A percentile compares a stretch with the other conserved stretches of the same genome.
phyloP scores from a whole-genome alignment of 2,888 invertebrate genomes.

The Tholera decimalis region DNA sequence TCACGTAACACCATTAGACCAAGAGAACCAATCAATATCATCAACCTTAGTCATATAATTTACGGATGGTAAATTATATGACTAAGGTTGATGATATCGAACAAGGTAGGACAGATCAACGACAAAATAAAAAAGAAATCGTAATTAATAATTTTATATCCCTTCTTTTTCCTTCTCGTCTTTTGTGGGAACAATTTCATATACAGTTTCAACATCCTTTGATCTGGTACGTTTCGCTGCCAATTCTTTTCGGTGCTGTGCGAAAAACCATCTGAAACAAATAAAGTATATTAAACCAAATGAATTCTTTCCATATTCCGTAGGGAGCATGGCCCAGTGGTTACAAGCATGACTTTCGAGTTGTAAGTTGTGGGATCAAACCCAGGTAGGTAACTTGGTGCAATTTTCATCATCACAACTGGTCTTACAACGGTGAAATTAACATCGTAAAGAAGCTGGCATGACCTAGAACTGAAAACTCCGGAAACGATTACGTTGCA shows the following conservation, averaged over 20 bases:
- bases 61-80: too few relatives aligned
- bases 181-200: constrained; percentile 48
- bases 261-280: constrained; percentile 83
- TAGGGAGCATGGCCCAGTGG: too few relatives aligned
- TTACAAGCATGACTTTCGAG: too few relatives aligned
- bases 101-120: background rate
- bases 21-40: background rate
- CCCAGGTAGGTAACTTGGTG: too few relatives aligned
- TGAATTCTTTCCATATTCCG: too few relatives aligned
- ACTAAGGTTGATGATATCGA: background rate
- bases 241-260: constrained; percentile 75
- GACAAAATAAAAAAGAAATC: background rate
- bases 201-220: constrained; percentile 51
- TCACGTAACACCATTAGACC: background rate
- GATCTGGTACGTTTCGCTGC: constrained; percentile 61
- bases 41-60: background rate
- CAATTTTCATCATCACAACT: too few relatives aligned
- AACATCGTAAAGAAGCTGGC: too few relatives aligned
- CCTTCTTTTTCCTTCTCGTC: constrained; percentile 43
- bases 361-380: too few relatives aligned
- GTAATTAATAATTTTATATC: constrained; percentile 21
- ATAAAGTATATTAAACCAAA: background rate
- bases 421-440: too few relatives aligned
- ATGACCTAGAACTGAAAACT: too few relatives aligned
- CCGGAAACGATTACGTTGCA: too few relatives aligned